Evolutionary conservation across 2,888 invertebrate genomes (phyloP), one percentile per base, ranked within the genome.

Genomic region (Halictus ligatus): DNA sequence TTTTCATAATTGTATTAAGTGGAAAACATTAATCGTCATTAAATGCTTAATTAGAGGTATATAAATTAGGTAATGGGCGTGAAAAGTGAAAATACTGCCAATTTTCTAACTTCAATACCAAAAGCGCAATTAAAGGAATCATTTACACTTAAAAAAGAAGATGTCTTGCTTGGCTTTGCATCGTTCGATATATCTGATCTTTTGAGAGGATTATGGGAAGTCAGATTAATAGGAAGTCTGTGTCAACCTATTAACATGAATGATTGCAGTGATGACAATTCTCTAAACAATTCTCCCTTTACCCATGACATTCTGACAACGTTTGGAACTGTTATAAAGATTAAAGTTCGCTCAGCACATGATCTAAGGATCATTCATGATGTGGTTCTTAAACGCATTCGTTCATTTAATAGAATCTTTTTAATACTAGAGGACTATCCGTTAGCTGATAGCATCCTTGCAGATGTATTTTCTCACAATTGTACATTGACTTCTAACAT

Each of bases 181-280:
- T 35, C 73, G 64, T 87, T 81, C 43, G 81, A 86, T 67, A 10
- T 86, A 15, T 86, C 83, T 13, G 86, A 87, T 54, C 79, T 87
- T 46, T 35, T 81, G 18, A 76, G 71, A 79, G 87, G 86, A 48
- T 73, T 67, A 69, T 79, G 81, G 83, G 86, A 87, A 81, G 72
- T 87, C 5, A 81, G 74, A 48, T 43, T 77, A 46, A 75, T 67
- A 1, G 78, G 71, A 25, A 76, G 67, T 35, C 54, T 87, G 13
- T 72, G 43, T 58, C 86, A 81, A 35, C 86, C 87, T 21, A n/a
- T 35, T 8, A 79, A 50, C 29, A 40, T 48, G 21, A 18, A 76
- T 15, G 40, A 71, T 35, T 48, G 4, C 12, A 46, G 43, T 35
- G 13, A 69, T 0, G 54, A 73, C 46, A 25, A 25, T 60, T 64